Conservation (phyloP, 2,113 vertebrate genomes). For the Pterophyllum scalare region DNA sequence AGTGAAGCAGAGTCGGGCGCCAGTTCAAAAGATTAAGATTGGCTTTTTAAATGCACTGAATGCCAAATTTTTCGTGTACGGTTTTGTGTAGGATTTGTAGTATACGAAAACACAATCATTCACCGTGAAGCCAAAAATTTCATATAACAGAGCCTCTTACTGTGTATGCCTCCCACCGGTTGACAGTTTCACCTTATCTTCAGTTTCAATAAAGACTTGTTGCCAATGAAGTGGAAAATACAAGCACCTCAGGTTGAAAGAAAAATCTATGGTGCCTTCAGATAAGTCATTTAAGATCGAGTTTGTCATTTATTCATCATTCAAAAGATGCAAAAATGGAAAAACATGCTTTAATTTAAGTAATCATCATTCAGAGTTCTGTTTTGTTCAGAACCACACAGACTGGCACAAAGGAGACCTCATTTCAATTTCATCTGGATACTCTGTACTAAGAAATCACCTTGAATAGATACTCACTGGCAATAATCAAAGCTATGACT, state of each 20-base stretch:
- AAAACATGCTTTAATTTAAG: background rate
- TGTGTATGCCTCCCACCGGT: background rate
- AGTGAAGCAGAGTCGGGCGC: conserved; percentile 9
- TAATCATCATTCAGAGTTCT: background rate
- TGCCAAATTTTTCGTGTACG: background rate
- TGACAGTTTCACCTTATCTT: conserved; percentile 11
- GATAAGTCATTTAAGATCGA: too few relatives aligned
- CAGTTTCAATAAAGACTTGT: conserved; percentile 29
- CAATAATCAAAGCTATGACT: background rate
- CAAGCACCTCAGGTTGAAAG: background rate
- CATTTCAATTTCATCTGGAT: background rate
- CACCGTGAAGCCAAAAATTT: background rate
- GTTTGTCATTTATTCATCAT: background rate
- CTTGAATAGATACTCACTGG: background rate
- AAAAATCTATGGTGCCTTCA: background rate
- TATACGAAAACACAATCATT: background rate
- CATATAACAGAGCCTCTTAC: background rate
- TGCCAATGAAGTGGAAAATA: conserved; percentile 16
- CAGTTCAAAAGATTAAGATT: conserved; percentile 8
- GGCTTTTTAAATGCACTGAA: background rate
- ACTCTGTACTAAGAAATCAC: background rate
- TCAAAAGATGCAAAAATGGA: too few relatives aligned
- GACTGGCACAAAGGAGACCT: background rate
- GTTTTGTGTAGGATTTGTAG: background rate
- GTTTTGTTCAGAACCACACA: conserved; percentile 15